Percentiles rank a stretch among this genome's conserved stretches.
Conservation (phyloP, 2,113 vertebrate genomes). For the Ceratotherium simum region DNA sequence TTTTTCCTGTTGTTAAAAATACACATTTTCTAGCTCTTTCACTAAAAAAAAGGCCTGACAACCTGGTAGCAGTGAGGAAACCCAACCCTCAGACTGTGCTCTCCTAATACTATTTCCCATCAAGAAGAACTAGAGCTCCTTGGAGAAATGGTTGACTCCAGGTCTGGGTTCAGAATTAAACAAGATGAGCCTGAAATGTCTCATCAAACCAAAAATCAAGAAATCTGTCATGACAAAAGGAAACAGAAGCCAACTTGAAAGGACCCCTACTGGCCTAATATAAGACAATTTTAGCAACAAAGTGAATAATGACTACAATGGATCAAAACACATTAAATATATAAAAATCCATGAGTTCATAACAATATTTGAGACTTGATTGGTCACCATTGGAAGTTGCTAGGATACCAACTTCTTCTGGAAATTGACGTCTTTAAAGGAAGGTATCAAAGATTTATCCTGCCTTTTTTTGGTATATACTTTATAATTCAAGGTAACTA, state of each 20-base stretch:
- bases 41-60: constrained; percentile 9
- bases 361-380: constrained; percentile 30
- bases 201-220: constrained; percentile 46
- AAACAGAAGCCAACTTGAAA: constrained; percentile 23
- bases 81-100: neutral
- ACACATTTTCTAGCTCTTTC: neutral
- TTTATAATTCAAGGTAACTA: constrained; percentile 47
- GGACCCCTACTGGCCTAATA: neutral
- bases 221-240: neutral
- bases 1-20: constrained; percentile 12
- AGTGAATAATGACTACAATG: constrained; percentile 53
- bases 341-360: constrained; percentile 55
- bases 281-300: constrained; percentile 39
- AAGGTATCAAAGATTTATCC: constrained; percentile 53
- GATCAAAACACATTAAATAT: constrained; percentile 48
- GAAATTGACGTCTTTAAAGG: constrained; percentile 62
- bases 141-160: constrained; percentile 27
- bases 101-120: neutral
- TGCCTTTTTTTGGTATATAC: constrained; percentile 11
- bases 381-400: constrained; percentile 50
- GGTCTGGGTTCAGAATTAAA: neutral
- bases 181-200: constrained; percentile 2
- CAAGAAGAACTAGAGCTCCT: constrained; percentile 2
- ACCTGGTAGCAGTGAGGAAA: neutral
- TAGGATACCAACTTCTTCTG: constrained; percentile 69